Base-by-base conservation (phyloP, 2,113 vertebrate species). In the Emydura subglobosa region DNA sequence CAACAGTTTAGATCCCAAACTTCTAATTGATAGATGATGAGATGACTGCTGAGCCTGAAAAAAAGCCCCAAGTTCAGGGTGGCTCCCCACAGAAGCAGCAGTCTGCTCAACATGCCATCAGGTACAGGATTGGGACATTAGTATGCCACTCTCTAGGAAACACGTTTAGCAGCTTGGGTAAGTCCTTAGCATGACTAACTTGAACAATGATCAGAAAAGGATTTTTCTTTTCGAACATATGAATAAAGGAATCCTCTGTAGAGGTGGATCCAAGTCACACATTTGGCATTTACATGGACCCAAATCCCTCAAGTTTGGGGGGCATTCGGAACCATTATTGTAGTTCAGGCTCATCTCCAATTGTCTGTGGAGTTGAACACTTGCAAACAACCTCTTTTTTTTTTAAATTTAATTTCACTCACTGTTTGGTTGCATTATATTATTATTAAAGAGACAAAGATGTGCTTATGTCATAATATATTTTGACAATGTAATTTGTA, bases 81-180 rank as follows among this genome's bases (percentile, higher is more conserved):
- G 3, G 5, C 7, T 10, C 51, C 19, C 50, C 44, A 34, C 39
- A 24, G 2, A 0, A 2, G 2, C 39, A 19, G 61, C 5, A 50
- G 34, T 61, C 55, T 47, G 5, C 0, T 0, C 7, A 42, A 24
- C 5, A 39, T 2, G 3, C 51, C 25, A 14, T 42, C n/a, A 44
- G 10, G 27, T 76, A 44, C 72, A 76, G 24, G 21, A 44, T 7
- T 76, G 22, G 39, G 42, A 78, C 13, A 27, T 44, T 14, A 76
- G 29, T 8, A 51, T n/a, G 22, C 11, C 31, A 6, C 1, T 2
- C 49, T 12, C 5, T 42, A 42, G 1, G 11, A 5, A 12, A 0
- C 2, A 5, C 3, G 10, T 22, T 81, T 17, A 82, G 31, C 61
- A 68, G 61, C 50, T 16, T 4, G 50, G 78, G n/a, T 7, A 54